Evolutionary conservation across 2,888 invertebrate species (phyloP).

Genomic region (Morpho deidamia): DNA sequence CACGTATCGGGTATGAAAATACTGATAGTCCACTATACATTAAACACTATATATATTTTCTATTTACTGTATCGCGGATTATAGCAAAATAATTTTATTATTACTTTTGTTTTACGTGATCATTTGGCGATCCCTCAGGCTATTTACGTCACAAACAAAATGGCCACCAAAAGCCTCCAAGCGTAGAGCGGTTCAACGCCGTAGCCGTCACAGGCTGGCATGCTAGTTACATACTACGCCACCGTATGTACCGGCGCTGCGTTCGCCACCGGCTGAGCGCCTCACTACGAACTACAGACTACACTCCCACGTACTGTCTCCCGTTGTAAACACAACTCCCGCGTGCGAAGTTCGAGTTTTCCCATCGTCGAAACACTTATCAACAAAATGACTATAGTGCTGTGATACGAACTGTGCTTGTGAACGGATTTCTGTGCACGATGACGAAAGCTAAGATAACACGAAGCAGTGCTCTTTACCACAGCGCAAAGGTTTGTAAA

Average conservation of each 20-base stretch:
- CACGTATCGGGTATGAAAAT: no score
- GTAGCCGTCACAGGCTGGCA: conserved; percentile 47
- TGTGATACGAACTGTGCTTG: conserved; percentile 58
- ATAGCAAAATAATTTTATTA: no score
- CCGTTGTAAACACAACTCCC: conserved; percentile 63
- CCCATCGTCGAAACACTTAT: conserved; percentile 45
- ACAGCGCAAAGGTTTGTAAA: conserved; percentile 84
- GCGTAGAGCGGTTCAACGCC: conserved; percentile 37
- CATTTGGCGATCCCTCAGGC: conserved; percentile 37
- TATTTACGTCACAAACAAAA: conserved; percentile 49
- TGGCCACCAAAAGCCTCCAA: conserved; percentile 52
- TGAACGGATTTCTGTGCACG: conserved; percentile 44
- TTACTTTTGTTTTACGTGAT: conserved; percentile 25
- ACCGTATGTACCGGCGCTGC: conserved; percentile 46
- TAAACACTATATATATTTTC: no score
- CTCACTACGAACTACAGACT: conserved; percentile 27
- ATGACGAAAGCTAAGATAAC: conserved; percentile 80
- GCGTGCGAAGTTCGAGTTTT: conserved; percentile 46
- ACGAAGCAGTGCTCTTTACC: conserved; percentile 82
- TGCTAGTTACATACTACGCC: conserved; percentile 61
- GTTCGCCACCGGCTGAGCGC: conserved; percentile 41
- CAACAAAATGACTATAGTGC: conserved; percentile 51
- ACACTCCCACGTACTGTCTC: conserved; percentile 71
- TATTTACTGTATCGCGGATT: no score
- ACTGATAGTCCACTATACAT: no score